Conservation (phyloP, 2,888 invertebrate species). For the Pseudoips prasinana region DNA sequence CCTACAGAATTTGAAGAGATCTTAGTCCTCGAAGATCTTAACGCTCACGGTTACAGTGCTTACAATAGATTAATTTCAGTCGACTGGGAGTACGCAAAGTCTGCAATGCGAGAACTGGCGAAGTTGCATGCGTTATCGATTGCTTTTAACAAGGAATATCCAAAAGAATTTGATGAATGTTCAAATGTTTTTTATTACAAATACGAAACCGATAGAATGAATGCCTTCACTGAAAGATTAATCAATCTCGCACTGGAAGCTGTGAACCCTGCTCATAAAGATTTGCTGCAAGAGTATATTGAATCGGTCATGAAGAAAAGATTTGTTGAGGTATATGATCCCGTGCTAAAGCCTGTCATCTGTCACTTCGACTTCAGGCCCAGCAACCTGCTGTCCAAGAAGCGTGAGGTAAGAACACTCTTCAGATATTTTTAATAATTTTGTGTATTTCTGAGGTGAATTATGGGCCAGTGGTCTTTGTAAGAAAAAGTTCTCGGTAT, state of each 20-base stretch:
- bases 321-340: conserved; percentile 17
- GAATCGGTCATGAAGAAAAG: conserved; percentile 2
- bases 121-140: conserved; percentile 53
- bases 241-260: conserved; percentile 13
- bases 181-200: not conserved
- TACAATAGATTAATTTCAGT: conserved; percentile 40
- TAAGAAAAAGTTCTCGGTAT: too few relatives aligned
- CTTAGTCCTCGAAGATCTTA: conserved; percentile 45
- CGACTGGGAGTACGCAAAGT: conserved; percentile 35
- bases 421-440: not conserved
- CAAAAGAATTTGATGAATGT: conserved; percentile 29
- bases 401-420: conserved; percentile 17
- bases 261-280: conserved; percentile 34
- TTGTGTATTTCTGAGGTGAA: too few relatives aligned
- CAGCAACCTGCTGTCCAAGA: conserved; percentile 37
- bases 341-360: conserved; percentile 30
- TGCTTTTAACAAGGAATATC: conserved; percentile 38
- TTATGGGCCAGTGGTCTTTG: too few relatives aligned
- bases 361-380: conserved; percentile 36
- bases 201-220: not conserved
- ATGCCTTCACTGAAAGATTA: not conserved
- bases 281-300: conserved; percentile 27
- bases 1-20: conserved; percentile 35
- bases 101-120: conserved; percentile 40
- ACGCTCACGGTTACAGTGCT: conserved; percentile 32